Percentiles rank a stretch among this genome's conserved stretches.
phyloP scores from a whole-genome alignment of 35 echinoderm and acorn worm genomes.

The Heliocidaris tuberculata region DNA sequence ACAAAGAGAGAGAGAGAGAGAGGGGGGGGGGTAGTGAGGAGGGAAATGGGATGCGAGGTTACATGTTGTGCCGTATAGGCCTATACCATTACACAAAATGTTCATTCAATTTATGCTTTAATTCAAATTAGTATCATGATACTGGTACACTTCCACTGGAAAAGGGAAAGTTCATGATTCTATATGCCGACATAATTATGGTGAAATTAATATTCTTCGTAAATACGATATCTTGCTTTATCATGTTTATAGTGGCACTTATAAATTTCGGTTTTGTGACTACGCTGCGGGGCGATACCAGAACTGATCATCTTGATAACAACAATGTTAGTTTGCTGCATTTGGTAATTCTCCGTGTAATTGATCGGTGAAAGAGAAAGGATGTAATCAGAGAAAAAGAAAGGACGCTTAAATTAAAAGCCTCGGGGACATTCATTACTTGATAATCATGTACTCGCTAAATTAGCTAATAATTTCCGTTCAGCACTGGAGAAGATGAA shows the following conservation, averaged over 20 bases:
- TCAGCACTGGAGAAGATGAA: not conserved
- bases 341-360: not conserved
- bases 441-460: not conserved
- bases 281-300: not conserved
- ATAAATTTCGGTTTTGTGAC: not conserved
- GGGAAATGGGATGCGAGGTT: not conserved
- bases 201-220: too few species aligned
- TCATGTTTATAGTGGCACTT: not conserved
- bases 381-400: too few species aligned
- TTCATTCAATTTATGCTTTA: too few species aligned
- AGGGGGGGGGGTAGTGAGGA: not conserved
- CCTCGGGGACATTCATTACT: not conserved
- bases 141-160: too few species aligned
- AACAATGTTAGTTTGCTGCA: not conserved
- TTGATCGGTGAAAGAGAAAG: not conserved
- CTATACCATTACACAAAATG: too few species aligned
- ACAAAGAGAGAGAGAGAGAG: not conserved
- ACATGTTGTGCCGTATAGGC: too few species aligned
- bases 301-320: not conserved
- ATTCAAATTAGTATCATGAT: too few species aligned
- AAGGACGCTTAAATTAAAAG: not conserved
- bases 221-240: not conserved
- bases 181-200: too few species aligned
- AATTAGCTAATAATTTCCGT: not conserved
- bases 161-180: too few species aligned